Evolutionary conservation across 2,113 vertebrate genomes (phyloP).

Genomic region (Cavia aperea): DNA sequence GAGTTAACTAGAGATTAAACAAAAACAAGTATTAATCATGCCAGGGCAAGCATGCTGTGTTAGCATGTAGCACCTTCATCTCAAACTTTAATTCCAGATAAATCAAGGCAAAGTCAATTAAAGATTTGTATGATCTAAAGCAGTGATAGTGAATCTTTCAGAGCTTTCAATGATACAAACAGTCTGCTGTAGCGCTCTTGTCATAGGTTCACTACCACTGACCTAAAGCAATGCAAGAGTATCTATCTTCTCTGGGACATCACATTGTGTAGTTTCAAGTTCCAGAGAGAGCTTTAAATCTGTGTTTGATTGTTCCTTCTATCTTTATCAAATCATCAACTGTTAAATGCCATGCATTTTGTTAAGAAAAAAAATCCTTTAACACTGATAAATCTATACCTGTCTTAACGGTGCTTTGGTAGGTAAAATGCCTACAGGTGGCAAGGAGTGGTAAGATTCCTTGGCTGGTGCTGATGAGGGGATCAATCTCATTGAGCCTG

Average conservation of each 20-base stretch:
- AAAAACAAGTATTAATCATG: slow-evolving; percentile 38
- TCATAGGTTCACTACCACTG: neutral
- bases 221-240: slow-evolving; percentile 13
- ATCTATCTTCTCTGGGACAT: neutral
- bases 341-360: slow-evolving; percentile 58
- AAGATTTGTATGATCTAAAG: neutral
- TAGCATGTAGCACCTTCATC: slow-evolving; percentile 36
- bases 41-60: slow-evolving; percentile 41
- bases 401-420: slow-evolving; percentile 75
- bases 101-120: slow-evolving; percentile 35
- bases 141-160: neutral
- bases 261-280: neutral
- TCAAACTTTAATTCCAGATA: slow-evolving; percentile 22
- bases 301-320: slow-evolving; percentile 28
- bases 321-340: slow-evolving; percentile 38
- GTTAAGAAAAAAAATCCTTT: slow-evolving; percentile 45
- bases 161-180: neutral
- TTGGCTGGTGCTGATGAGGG: slow-evolving; percentile 84
- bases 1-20: slow-evolving; percentile 46
- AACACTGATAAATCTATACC: slow-evolving; percentile 65
- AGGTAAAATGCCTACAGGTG: slow-evolving; percentile 82
- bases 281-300: neutral
- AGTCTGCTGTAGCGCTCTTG: neutral
- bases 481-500: slow-evolving; percentile 80
- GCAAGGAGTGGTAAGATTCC: slow-evolving; percentile 83